These are phyloP conservation scores for Scomber japonicus DNA, from an alignment of 2,113 vertebrate species.

Conservation along the genomic window DNA sequence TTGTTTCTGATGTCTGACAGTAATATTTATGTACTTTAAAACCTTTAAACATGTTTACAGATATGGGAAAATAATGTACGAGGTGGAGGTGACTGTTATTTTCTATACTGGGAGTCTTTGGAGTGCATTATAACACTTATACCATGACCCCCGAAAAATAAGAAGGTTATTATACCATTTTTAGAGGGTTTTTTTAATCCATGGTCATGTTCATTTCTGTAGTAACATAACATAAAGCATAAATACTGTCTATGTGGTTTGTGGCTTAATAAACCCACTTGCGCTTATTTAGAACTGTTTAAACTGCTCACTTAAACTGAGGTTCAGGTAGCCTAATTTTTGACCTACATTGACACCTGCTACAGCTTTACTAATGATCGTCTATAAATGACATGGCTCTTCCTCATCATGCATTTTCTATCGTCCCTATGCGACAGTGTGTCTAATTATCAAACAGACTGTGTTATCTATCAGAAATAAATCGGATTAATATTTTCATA, in stretches of 20 bases:
- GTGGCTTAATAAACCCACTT: not conserved
- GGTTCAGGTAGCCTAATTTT: not conserved
- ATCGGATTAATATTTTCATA: not conserved
- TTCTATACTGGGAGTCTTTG: too few relatives aligned
- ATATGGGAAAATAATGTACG: too few relatives aligned
- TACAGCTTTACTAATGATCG: too few relatives aligned
- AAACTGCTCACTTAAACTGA: not conserved
- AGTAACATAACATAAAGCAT: not conserved
- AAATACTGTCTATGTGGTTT: not conserved
- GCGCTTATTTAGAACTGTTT: not conserved
- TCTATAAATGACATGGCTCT: not conserved
- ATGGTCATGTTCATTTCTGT: not conserved
- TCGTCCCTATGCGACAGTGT: too few relatives aligned
- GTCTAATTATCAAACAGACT: too few relatives aligned
- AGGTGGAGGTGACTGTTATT: too few relatives aligned
- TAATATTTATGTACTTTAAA: not conserved
- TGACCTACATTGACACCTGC: not conserved
- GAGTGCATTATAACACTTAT: not conserved
- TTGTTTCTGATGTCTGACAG: not conserved
- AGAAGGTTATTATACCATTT: not conserved
- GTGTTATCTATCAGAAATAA: not conserved
- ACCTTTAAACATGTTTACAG: not conserved
- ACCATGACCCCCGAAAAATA: not conserved
- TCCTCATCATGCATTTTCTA: too few relatives aligned
- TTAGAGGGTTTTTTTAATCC: not conserved